Base-by-base conservation (phyloP, 1,140 invertebrate genomes). In the Cylas formicarius region DNA sequence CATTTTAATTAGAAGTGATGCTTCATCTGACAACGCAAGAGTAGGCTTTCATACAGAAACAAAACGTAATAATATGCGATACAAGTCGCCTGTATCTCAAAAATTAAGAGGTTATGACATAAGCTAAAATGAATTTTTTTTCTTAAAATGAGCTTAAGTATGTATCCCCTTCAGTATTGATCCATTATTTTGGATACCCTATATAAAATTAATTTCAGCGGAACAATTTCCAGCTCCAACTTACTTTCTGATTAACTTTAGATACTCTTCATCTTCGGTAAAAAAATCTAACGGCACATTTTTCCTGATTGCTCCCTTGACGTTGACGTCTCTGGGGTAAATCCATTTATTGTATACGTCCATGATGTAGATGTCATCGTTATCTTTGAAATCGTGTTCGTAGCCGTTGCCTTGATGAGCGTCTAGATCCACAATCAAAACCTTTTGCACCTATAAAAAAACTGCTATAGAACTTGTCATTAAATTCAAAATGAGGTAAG, bases 331-430 rank as follows among this genome's bases (percentile, higher is more conserved):
- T 51, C 71, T 72, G 1, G 90, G 90, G 64, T 90, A 92, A 39
- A 92, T 88, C 19, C 72, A 65, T 36, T 73, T 70, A 66, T 93
- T 93, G 64, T 87, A 93, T 50, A 90, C 78, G 65, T 92, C 89
- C 71, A 92, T 70, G 52, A 92, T 91, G 58, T 84, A 92, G 4
- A 92, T 81, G 50, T 81, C 76, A 2, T 70, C 58, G 41, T 82
- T 75, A 27, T 77, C 70, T 32, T 77, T 72, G 62, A 91, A 90
- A 65, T 92, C 89, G 4, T 74, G 71, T 55, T 86, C 82, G 66
- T 91, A 84, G 0, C 89, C 89, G 70, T 92, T 92, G 6, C 89
- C 89, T 70, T 84, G 80, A 72, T 93, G 89, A 20, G 88, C 88
- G 72, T 92, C 88, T 56, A 92, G 71, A 67, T 93, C 89, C 13